These are phyloP conservation scores for Empidonax alnorum DNA, from an alignment of 2,113 vertebrate genomes.

Conservation along the genomic window DNA sequence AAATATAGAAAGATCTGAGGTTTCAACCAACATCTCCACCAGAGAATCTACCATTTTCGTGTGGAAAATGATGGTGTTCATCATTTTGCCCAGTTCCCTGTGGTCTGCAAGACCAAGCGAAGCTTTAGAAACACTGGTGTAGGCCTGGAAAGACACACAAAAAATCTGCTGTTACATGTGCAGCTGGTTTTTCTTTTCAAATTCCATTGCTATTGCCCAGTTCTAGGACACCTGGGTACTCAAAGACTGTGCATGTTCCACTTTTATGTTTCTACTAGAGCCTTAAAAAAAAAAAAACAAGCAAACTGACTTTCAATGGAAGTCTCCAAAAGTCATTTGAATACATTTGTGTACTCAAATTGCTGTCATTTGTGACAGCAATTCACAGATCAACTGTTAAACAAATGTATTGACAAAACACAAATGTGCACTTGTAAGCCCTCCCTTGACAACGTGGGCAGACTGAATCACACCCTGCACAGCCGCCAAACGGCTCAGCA, in stretches of 20 bases:
- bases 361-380: neutral
- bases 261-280: neutral
- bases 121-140: constrained; percentile 97
- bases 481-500: neutral
- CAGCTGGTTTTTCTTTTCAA: neutral
- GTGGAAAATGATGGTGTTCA: constrained; percentile 99
- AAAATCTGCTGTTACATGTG: neutral
- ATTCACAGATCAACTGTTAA: neutral
- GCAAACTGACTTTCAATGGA: neutral
- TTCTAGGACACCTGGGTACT: neutral
- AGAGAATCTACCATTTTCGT: constrained; percentile 99
- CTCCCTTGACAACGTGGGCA: neutral
- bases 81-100: constrained; percentile 98
- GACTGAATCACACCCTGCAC: neutral
- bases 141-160: constrained; percentile 79
- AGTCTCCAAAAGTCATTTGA: neutral
- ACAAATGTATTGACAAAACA: neutral
- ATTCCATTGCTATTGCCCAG: neutral
- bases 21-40: constrained; percentile 99
- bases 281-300: neutral
- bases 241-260: fast-evolving
- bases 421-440: neutral
- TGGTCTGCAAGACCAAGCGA: constrained; percentile 93
- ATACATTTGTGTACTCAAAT: too few species aligned
- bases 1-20: constrained; percentile 97